phyloP scores from a whole-genome alignment of 2,888 invertebrate genomes.

The Taenaris catops region DNA sequence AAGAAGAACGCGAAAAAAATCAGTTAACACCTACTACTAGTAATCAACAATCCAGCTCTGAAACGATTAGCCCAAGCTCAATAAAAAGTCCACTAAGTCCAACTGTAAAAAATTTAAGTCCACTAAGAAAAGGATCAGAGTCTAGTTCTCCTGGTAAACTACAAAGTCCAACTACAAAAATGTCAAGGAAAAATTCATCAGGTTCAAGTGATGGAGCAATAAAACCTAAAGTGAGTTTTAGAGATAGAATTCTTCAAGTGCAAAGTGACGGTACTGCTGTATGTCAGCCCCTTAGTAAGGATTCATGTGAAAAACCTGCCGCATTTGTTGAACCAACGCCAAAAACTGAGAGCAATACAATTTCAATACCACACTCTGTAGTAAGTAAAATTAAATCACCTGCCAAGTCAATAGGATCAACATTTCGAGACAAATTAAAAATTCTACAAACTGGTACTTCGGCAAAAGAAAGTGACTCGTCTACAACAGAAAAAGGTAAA shows the following conservation, averaged over 20 bases:
- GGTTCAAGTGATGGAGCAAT: conserved; percentile 64
- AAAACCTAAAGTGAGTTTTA: conserved; percentile 81
- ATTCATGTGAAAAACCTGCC: conserved; percentile 59
- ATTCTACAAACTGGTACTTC: conserved; percentile 54
- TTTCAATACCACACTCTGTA: conserved; percentile 73
- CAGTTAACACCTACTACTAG: conserved; percentile 61
- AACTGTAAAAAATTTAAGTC: conserved; percentile 68
- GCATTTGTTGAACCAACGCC: conserved; percentile 67
- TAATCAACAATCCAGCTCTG: conserved; percentile 72
- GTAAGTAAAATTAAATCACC: conserved; percentile 76
- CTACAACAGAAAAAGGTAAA: conserved; percentile 47
- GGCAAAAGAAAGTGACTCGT: conserved; percentile 47
- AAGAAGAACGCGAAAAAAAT: conserved; percentile 82
- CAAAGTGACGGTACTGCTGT: conserved; percentile 74
- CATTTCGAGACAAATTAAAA: conserved; percentile 72
- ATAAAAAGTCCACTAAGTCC: conserved; percentile 74
- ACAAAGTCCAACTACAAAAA: conserved; percentile 66
- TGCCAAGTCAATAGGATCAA: conserved; percentile 66
- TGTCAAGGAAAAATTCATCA: conserved; percentile 69
- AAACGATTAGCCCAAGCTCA: conserved; percentile 72
- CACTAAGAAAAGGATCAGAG: conserved; percentile 70
- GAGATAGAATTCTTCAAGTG: conserved; percentile 80
- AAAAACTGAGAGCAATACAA: conserved; percentile 65
- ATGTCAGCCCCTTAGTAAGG: conserved; percentile 64
- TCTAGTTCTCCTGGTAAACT: conserved; percentile 72